Percentiles rank a stretch among this genome's conserved stretches.
phyloP scores from a whole-genome alignment of 2,888 invertebrate species.

The Drosophila acutilabella region DNA sequence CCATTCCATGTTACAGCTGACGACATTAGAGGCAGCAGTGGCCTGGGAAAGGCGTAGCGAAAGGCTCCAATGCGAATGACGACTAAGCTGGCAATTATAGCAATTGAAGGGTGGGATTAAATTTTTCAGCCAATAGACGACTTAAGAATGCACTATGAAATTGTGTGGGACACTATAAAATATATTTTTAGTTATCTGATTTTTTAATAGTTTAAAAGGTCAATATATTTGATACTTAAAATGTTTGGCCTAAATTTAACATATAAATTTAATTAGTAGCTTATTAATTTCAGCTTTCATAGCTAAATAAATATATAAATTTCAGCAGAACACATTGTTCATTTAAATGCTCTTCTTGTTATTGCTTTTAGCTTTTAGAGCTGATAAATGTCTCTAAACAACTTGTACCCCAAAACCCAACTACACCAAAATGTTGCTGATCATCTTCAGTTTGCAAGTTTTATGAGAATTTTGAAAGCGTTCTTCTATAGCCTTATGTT shows the following conservation, averaged over 20 bases:
- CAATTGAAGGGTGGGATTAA: conserved; percentile 34
- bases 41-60: background rate
- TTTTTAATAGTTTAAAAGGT: too few relatives aligned
- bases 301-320: too few relatives aligned
- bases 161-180: too few relatives aligned
- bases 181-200: too few relatives aligned
- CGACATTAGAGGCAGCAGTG: background rate
- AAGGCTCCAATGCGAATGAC: conserved; percentile 41
- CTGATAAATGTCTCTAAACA: background rate
- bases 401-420: too few relatives aligned
- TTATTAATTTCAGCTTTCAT: too few relatives aligned
- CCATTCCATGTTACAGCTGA: conserved; percentile 2
- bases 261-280: too few relatives aligned
- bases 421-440: background rate
- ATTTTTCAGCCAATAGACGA: conserved; percentile 17
- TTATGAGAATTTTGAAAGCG: conserved; percentile 5
- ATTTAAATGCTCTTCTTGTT: too few relatives aligned
- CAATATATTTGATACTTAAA: too few relatives aligned
- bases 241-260: too few relatives aligned
- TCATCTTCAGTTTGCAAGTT: background rate
- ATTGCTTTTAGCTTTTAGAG: background rate
- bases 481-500: conserved; percentile 9
- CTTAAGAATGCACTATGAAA: conserved; percentile 21
- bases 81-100: conserved; percentile 57
- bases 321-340: too few relatives aligned